Conservation (phyloP, 2,797 vertebrate genomes). For the Toxotes lorentzi region DNA sequence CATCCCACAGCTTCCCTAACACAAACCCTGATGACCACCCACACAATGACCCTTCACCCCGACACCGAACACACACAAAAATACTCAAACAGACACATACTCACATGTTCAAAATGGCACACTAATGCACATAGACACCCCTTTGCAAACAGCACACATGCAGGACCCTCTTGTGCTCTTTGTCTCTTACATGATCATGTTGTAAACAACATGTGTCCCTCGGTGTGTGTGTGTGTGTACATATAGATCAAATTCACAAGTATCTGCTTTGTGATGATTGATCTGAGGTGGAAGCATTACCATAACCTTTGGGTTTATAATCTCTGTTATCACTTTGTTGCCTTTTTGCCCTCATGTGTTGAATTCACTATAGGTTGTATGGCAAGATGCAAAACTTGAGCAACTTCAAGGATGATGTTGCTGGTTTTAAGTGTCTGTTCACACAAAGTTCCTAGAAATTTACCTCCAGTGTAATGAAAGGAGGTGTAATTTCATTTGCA, state of each 20-base stretch:
- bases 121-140: conserved; percentile 47
- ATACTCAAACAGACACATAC: conserved; percentile 2
- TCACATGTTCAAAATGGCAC: conserved; percentile 43
- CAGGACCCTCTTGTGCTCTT: conserved; percentile 40
- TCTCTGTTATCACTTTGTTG: too few species aligned
- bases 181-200: conserved; percentile 47
- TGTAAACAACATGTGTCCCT: conserved; percentile 57
- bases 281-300: conserved; percentile 14
- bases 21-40: conserved; percentile 66
- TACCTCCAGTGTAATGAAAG: not conserved
- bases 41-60: conserved; percentile 72
- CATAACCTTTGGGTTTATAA: conserved; percentile 2
- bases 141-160: conserved; percentile 58
- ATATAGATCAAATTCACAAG: conserved; percentile 19
- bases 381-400: not conserved
- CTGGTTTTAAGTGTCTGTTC: not conserved
- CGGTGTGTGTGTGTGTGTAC: conserved; percentile 10
- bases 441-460: not conserved
- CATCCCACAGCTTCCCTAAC: conserved; percentile 61
- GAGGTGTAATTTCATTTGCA: not conserved
- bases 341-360: not conserved
- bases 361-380: not conserved
- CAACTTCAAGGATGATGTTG: not conserved
- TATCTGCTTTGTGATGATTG: conserved; percentile 23
- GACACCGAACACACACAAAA: conserved; percentile 15